phyloP scores from a whole-genome alignment of 1,140 invertebrate genomes.

The Lepidotrigona ventralis region DNA sequence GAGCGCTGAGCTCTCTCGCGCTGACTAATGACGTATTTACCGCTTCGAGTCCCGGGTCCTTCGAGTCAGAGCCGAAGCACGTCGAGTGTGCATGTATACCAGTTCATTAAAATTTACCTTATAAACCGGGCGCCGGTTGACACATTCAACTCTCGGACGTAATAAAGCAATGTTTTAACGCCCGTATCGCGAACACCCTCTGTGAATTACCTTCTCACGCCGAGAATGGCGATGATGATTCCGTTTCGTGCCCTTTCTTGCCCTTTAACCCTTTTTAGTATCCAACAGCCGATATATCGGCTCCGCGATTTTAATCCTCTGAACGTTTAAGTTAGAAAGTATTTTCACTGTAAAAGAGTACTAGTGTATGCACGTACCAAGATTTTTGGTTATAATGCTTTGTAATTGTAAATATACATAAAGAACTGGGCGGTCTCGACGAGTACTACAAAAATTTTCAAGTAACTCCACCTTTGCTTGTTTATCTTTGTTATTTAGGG shows the following conservation, averaged over 20 bases:
- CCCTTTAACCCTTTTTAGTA: too few species aligned
- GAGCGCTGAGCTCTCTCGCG: slow-evolving; percentile 28
- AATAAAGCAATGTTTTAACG: slow-evolving; percentile 75
- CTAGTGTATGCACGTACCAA: too few species aligned
- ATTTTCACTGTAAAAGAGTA: too few species aligned
- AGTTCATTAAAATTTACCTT: slow-evolving; percentile 79
- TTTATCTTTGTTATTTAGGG: neutral
- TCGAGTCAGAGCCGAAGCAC: slow-evolving; percentile 57
- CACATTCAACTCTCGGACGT: slow-evolving; percentile 70
- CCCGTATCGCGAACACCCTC: slow-evolving; percentile 62
- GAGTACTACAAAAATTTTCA: neutral
- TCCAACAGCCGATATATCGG: too few species aligned
- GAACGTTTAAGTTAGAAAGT: too few species aligned
- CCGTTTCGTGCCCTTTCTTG: slow-evolving; percentile 3
- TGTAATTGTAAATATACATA: too few species aligned
- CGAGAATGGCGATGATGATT: neutral
- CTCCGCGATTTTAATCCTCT: too few species aligned
- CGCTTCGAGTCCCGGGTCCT: slow-evolving; percentile 61
- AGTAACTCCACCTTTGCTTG: neutral
- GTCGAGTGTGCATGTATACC: slow-evolving; percentile 55
- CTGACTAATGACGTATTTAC: slow-evolving; percentile 78
- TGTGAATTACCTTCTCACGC: slow-evolving; percentile 29
- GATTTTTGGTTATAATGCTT: too few species aligned
- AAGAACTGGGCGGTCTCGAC: neutral
- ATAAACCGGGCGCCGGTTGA: slow-evolving; percentile 71